These are phyloP conservation scores for Morphnarchus princeps DNA, from an alignment of 2,113 vertebrate species.

Conservation along the genomic window DNA sequence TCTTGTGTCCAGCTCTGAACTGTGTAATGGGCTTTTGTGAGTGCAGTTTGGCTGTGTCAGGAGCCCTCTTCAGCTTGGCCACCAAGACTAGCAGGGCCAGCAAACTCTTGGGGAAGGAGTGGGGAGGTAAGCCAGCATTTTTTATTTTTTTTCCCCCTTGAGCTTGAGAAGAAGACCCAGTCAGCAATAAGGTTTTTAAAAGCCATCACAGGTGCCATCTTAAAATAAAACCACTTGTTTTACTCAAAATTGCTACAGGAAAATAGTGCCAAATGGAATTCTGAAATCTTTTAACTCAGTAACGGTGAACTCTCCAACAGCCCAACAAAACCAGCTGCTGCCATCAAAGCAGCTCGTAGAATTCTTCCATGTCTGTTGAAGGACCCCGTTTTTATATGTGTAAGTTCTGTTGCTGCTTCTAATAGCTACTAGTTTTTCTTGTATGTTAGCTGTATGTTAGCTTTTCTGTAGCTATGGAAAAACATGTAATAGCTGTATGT, in stretches of 20 bases:
- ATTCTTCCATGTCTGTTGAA: background rate
- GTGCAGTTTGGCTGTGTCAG: too few relatives aligned
- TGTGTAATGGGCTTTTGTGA: background rate
- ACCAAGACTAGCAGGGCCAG: too few relatives aligned
- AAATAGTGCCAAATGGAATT: background rate
- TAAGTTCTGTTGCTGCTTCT: background rate
- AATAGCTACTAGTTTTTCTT: background rate
- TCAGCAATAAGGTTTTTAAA: background rate
- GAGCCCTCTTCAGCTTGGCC: background rate
- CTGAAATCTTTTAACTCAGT: background rate
- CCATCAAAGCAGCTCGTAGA: background rate
- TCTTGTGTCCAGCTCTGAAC: background rate
- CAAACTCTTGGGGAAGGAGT: background rate
- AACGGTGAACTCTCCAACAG: background rate
- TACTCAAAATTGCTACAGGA: background rate
- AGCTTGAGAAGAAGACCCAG: background rate
- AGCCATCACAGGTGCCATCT: background rate
- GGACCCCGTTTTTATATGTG: accelerated
- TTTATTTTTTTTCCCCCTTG: too few relatives aligned
- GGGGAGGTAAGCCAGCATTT: background rate
- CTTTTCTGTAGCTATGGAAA: background rate
- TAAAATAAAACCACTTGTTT: background rate
- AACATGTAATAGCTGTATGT: background rate
- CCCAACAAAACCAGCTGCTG: background rate
- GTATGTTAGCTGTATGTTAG: background rate